Evolutionary conservation across 2,113 vertebrate genomes (phyloP).

Genomic region (Myiopsitta monachus): DNA sequence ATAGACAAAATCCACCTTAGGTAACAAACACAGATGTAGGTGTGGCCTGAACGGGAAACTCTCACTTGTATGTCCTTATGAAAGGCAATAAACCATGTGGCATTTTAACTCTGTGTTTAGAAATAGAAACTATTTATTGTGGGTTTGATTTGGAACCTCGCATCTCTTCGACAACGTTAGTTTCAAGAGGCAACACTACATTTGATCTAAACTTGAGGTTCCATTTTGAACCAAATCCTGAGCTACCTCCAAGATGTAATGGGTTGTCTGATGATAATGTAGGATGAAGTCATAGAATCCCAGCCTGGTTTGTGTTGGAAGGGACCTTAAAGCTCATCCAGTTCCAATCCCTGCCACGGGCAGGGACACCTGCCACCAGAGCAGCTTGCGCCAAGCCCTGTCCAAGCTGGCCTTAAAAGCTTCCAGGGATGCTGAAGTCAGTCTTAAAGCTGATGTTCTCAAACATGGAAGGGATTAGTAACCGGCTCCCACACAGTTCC

Average conservation of each 20-base stretch:
- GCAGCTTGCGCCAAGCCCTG: neutral
- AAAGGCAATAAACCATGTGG: neutral
- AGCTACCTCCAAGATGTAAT: neutral
- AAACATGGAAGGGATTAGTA: neutral
- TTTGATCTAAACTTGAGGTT: neutral
- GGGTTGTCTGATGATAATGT: neutral
- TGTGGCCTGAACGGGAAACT: neutral
- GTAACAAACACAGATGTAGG: neutral
- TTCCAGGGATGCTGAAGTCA: neutral
- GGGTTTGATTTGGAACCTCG: neutral
- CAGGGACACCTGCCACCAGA: neutral
- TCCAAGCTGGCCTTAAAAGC: neutral
- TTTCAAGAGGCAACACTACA: neutral
- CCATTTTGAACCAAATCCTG: neutral
- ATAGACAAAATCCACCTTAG: neutral
- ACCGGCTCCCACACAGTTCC: neutral
- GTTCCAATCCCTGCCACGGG: neutral
- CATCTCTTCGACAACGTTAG: accelerated
- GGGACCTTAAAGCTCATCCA: neutral
- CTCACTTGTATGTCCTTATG: neutral
- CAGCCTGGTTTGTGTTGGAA: neutral
- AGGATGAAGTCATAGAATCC: neutral
- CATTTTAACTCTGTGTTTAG: neutral
- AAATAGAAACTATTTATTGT: neutral
- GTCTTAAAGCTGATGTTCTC: neutral